Conservation (phyloP, 2,113 vertebrate genomes). For the Blennius ocellaris region DNA sequence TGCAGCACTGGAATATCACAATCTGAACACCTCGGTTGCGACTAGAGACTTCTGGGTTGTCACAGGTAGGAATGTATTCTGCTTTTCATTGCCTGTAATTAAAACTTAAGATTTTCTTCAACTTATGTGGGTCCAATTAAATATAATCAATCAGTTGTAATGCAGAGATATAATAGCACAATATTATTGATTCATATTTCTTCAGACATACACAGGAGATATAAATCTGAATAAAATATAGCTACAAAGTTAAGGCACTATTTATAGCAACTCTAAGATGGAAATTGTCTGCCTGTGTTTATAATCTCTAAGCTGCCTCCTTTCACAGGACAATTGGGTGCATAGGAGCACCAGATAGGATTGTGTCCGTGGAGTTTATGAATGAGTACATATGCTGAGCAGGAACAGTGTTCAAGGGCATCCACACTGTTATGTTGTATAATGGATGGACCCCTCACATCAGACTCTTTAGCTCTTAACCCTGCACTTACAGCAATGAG, state of each 20-base stretch:
- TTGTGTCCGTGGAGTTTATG: constrained; percentile 7
- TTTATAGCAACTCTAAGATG: constrained; percentile 17
- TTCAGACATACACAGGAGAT: too few species aligned
- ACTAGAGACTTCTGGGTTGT: constrained; percentile 97
- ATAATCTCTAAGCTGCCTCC: constrained; percentile 5
- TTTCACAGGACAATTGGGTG: constrained; percentile 3
- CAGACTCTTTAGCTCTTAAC: constrained; percentile 39
- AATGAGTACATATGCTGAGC: not conserved
- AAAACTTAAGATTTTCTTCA: too few species aligned
- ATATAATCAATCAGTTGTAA: too few species aligned
- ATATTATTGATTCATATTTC: too few species aligned
- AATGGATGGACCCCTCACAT: constrained; percentile 39
- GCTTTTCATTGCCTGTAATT: not conserved
- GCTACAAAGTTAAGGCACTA: not conserved
- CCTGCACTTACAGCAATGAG: constrained; percentile 43
- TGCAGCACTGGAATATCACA: constrained; percentile 96
- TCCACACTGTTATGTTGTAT: not conserved
- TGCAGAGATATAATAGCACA: too few species aligned
- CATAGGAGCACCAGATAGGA: not conserved
- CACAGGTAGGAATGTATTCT: constrained; percentile 86
- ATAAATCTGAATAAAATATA: not conserved
- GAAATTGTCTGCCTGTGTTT: not conserved
- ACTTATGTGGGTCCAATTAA: too few species aligned
- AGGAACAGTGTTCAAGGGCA: constrained; percentile 27
- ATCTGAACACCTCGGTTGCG: constrained; percentile 92